Evolutionary conservation across 2,113 vertebrate species (phyloP).

Genomic region (Fukomys damarensis): DNA sequence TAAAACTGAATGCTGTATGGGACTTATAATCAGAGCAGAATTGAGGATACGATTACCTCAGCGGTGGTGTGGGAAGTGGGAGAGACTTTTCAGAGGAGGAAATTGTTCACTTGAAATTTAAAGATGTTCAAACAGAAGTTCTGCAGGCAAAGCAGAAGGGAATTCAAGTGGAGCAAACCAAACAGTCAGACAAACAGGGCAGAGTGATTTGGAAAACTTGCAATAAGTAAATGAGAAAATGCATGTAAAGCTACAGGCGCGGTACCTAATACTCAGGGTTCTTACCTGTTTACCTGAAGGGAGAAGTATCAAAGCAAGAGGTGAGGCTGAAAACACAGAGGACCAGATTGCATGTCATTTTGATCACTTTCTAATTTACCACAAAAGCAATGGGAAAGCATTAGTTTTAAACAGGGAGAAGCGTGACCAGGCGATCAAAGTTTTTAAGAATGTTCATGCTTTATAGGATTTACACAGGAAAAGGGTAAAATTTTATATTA

Average conservation of each 20-base stretch:
- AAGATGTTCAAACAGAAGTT: background rate
- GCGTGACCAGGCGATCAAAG: background rate
- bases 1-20: background rate
- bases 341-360: background rate
- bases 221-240: background rate
- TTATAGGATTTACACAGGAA: background rate
- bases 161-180: background rate
- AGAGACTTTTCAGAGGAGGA: background rate
- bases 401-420: background rate
- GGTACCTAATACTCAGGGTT: background rate
- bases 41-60: background rate
- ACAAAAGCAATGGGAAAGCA: background rate
- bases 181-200: background rate
- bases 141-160: background rate
- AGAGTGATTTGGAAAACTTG: background rate
- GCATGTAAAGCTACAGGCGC: background rate
- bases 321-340: background rate
- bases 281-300: background rate
- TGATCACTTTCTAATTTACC: background rate
- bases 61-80: background rate
- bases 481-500: slow-evolving; percentile 21
- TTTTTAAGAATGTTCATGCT: background rate
- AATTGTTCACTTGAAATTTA: background rate
- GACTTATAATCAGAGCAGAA: background rate
- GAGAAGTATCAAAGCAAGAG: background rate